Evolutionary conservation across 1,140 invertebrate genomes (phyloP).

Genomic region (Pseudomyrmex dendroicus): DNA sequence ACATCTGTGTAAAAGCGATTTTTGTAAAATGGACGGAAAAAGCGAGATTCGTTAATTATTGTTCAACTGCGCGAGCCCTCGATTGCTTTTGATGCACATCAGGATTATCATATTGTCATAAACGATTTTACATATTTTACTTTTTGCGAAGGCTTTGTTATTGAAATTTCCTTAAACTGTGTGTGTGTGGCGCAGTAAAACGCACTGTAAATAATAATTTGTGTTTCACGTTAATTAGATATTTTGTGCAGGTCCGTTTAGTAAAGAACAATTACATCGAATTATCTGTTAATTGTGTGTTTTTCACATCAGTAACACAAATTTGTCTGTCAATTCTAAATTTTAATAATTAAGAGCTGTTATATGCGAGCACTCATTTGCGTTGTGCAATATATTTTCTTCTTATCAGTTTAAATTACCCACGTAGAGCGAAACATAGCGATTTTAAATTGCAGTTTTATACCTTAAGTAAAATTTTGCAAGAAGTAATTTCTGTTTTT

Average conservation of each 20-base stretch:
- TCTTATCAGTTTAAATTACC: too few species aligned
- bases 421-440: too few species aligned
- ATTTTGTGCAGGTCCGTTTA: conserved; percentile 17
- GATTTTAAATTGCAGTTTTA: too few species aligned
- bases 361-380: too few species aligned
- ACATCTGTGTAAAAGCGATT: conserved; percentile 56
- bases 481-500: neutral
- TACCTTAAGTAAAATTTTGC: too few species aligned
- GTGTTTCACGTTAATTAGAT: conserved; percentile 36
- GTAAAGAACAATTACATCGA: conserved; percentile 8
- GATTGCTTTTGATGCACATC: conserved; percentile 57
- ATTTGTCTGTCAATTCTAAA: too few species aligned
- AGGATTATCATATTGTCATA: conserved; percentile 60
- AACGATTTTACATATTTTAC: conserved; percentile 62
- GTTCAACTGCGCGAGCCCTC: conserved; percentile 34
- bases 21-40: conserved; percentile 34
- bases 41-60: conserved; percentile 56
- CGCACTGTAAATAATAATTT: conserved; percentile 40
- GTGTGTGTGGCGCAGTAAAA: conserved; percentile 25
- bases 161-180: conserved; percentile 56
- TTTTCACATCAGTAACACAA: too few species aligned
- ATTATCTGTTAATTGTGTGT: conserved; percentile 7
- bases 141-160: conserved; percentile 47
- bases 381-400: too few species aligned
- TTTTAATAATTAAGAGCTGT: too few species aligned